Evolutionary conservation across 2,888 invertebrate species (phyloP).

Genomic region (Brassicogethes aeneus): DNA sequence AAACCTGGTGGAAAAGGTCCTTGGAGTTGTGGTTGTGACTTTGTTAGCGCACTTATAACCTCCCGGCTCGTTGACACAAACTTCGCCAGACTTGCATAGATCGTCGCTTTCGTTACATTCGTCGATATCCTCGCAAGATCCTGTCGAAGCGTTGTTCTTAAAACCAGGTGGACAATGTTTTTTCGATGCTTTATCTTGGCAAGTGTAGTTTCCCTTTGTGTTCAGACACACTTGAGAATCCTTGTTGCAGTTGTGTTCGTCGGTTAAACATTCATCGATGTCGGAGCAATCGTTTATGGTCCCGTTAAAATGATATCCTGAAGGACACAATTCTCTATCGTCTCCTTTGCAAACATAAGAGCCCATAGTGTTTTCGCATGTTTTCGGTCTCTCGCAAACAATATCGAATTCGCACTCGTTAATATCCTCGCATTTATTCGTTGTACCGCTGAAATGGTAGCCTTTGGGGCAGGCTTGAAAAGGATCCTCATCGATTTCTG

Average conservation of each 20-base stretch:
- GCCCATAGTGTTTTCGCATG: conserved; percentile 37
- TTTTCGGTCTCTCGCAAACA: conserved; percentile 32
- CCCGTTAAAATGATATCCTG: conserved; percentile 35
- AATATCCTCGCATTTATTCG: conserved; percentile 47
- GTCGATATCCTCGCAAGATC: conserved; percentile 61
- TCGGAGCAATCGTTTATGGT: conserved; percentile 39
- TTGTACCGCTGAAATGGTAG: conserved; percentile 46
- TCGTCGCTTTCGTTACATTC: conserved; percentile 60
- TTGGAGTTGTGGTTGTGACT: conserved; percentile 7
- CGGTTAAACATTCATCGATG: conserved; percentile 63
- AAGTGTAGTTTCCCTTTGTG: conserved; percentile 60
- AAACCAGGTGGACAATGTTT: conserved; percentile 54
- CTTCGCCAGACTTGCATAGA: conserved; percentile 48
- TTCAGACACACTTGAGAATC: conserved; percentile 62
- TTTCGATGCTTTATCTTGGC: conserved; percentile 55
- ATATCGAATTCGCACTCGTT: conserved; percentile 36
- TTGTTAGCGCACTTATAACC: conserved; percentile 52
- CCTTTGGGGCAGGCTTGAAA: conserved; percentile 45
- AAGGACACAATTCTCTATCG: conserved; percentile 31
- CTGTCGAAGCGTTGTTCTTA: conserved; percentile 46
- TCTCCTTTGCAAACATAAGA: conserved; percentile 34
- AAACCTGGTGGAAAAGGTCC: conserved; percentile 8
- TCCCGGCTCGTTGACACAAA: conserved; percentile 60
- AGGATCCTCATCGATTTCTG: conserved; percentile 22
- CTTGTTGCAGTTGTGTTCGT: conserved; percentile 55